Evolutionary conservation across 2,797 vertebrate species (phyloP).

Genomic region (Halcyon leucocephala): DNA sequence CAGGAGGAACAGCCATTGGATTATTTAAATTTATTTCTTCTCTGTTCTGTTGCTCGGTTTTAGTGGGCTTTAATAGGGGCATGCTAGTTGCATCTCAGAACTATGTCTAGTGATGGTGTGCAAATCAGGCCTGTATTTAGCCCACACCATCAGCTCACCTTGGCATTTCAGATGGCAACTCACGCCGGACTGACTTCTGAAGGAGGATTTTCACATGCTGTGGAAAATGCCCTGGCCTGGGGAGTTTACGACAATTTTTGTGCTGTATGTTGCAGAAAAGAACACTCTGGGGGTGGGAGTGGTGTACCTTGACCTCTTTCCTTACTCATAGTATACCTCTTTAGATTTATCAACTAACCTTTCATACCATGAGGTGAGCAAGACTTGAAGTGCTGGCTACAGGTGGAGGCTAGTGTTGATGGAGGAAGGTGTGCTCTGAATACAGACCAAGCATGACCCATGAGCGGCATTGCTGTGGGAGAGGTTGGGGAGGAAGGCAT

Average conservation of each 20-base stretch:
- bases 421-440: neutral
- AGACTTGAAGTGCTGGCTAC: neutral
- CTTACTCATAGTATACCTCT: neutral
- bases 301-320: neutral
- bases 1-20: neutral
- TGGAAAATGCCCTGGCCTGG: neutral
- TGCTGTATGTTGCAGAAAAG: neutral
- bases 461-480: neutral
- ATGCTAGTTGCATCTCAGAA: neutral
- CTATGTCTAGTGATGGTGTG: neutral
- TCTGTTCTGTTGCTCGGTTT: neutral
- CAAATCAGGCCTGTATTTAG: neutral
- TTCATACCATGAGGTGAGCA: neutral
- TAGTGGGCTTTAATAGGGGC: neutral
- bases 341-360: neutral
- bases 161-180: neutral
- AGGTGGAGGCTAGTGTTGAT: neutral
- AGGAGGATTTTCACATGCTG: neutral
- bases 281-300: neutral
- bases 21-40: neutral
- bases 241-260: neutral
- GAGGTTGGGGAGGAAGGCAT: neutral
- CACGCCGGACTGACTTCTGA: neutral
- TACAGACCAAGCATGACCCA: neutral
- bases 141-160: neutral